These are phyloP conservation scores for Falco biarmicus DNA, from an alignment of 2,797 vertebrate genomes.

Conservation along the genomic window DNA sequence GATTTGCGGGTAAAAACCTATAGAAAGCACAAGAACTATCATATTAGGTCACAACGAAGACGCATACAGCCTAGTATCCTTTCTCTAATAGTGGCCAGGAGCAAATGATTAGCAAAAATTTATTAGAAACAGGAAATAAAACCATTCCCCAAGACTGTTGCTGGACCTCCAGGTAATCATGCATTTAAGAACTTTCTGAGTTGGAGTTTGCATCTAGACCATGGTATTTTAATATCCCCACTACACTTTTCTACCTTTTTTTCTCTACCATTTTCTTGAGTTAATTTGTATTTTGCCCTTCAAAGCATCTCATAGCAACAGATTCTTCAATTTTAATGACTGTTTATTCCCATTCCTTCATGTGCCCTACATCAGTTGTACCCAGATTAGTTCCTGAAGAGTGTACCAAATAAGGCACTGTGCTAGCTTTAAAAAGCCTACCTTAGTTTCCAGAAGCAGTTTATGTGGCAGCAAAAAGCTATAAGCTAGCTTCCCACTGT, in stretches of 20 bases:
- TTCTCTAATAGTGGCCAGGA: not conserved
- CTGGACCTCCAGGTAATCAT: not conserved
- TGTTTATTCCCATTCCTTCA: not conserved
- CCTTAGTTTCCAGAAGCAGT: not conserved
- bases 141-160: not conserved
- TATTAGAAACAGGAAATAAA: not conserved
- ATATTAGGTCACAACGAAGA: not conserved
- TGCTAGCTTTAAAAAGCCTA: not conserved
- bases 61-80: not conserved
- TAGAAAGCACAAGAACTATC: not conserved
- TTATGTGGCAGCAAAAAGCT: not conserved
- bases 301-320: not conserved
- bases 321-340: not conserved
- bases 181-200: not conserved
- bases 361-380: not conserved
- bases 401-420: rapidly evolving
- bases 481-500: not conserved
- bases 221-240: not conserved
- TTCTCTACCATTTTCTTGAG: not conserved
- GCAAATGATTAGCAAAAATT: not conserved
- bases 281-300: not conserved
- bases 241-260: not conserved
- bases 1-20: not conserved
- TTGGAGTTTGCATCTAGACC: not conserved
- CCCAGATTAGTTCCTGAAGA: not conserved